Evolutionary conservation across 2,797 vertebrate genomes (phyloP), one percentile per base, ranked within the genome.

Genomic region (Acrossocheilus fasciatus): DNA sequence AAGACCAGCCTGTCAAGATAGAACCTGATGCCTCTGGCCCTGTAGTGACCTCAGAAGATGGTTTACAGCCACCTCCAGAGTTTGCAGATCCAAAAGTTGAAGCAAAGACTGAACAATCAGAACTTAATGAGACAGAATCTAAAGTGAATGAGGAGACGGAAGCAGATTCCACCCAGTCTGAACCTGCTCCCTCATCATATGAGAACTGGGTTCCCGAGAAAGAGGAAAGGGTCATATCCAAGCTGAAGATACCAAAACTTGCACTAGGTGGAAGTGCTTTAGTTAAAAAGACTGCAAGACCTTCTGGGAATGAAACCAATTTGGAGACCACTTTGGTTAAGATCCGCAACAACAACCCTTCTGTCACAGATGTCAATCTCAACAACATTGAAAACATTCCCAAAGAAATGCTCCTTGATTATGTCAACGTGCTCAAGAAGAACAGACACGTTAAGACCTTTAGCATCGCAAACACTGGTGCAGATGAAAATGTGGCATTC

Each of bases 331-430:
- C 97, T 2, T 93, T 99, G 85, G 94, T 95, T 57, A 97, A 96
- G 89, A 96, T 98, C 18, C 94, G 95, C 18, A 97, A 97, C 57
- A 99, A 99, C 89, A 95, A 96, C 81, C 95, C 97, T 0, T 94
- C 95, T 0, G 18, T 98, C 91, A 97, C 95, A 2, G 98, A 99
- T 68, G 96, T 99, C 43, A 99, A 99, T 92, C 94, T 99, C 90
- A 99, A 99, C 95, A 99, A 99, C 91, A 97, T 99, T 50, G 98
- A 99, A 90, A 99, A 99, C 87, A 96, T 99, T 96, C 98, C 98
- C 87, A 99, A 96, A 90, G 97, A 97, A 83, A 99, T 99, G 98
- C 94, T 99, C 34, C 50, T 97, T 77, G 97, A 99, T 83, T 99
- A 98, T 0, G 98, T 99, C 82, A 96, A 96, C 0, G 96, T 97